Percentiles rank a stretch among this genome's conserved stretches.
These are phyloP conservation scores for Drosophila athabasca DNA, from an alignment of 1,140 invertebrate species.

Conservation along the genomic window DNA sequence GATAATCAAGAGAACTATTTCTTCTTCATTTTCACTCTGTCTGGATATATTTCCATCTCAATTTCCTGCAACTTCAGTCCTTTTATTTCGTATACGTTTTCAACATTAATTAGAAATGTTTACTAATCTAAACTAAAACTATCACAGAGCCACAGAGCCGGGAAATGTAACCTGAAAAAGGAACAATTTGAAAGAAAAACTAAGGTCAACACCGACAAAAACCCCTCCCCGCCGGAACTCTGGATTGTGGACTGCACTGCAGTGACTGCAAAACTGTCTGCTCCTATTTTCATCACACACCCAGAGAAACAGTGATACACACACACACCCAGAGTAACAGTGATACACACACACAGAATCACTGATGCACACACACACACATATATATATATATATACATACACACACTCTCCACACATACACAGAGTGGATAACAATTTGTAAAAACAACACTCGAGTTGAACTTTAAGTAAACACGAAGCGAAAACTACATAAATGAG, in stretches of 20 bases:
- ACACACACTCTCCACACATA: slow-evolving; percentile 22
- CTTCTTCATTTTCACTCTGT: too few species aligned
- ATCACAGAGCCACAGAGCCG: slow-evolving; percentile 22
- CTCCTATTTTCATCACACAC: slow-evolving; percentile 38
- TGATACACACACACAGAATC: slow-evolving; percentile 4
- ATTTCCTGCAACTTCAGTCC: background rate
- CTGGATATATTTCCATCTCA: background rate
- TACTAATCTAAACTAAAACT: slow-evolving; percentile 44
- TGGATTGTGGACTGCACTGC: slow-evolving; percentile 18
- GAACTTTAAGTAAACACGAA: slow-evolving; percentile 80
- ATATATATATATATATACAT: too few species aligned
- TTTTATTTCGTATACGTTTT: slow-evolving; percentile 2
- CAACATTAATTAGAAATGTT: slow-evolving; percentile 71
- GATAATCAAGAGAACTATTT: too few species aligned
- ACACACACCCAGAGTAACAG: too few species aligned
- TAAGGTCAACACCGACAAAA: slow-evolving; percentile 65
- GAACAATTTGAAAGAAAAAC: slow-evolving; percentile 14
- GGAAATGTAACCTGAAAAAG: slow-evolving; percentile 9
- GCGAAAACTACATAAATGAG: slow-evolving; percentile 79
- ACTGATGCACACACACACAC: background rate
- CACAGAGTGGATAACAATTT: slow-evolving; percentile 71
- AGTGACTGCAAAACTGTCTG: slow-evolving; percentile 48
- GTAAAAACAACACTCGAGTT: slow-evolving; percentile 82
- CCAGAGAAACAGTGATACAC: too few species aligned
- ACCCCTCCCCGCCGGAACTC: slow-evolving; percentile 29